Evolutionary conservation across 1,140 invertebrate species (phyloP), one percentile per base, ranked within the genome.

Genomic region (Rhagoletis pomonella): DNA sequence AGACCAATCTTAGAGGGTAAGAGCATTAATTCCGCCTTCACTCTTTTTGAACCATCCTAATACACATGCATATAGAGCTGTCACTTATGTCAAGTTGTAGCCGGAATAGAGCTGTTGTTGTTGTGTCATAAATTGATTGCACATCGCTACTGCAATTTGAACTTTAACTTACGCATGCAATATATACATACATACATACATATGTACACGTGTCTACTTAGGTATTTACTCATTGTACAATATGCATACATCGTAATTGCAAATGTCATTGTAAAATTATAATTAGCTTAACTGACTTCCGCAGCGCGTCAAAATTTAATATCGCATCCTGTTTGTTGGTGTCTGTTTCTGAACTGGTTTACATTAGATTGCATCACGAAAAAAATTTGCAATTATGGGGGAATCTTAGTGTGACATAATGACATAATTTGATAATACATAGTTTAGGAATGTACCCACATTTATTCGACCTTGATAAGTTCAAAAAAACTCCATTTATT

Each of bases 211-310:
- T 44, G 39, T 29, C 29, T 29, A 29, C 29, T 29, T 29, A 29
- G 29, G 29, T 29, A 29, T 29, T 29, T 29, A 29, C 29, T 29
- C 29, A 29, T 29, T 29, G n/a, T 50, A 84, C 77, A 47, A 47
- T 17, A 10, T 50, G 7, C 85, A 86, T 17, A 9, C 12, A 64
- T 29, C 47, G 47, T 81, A 81, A 81, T 81, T 55, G 73, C 44
- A 81, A 81, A 81, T 81, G 19, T 14, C 73, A 81, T 55, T 55
- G 73, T 81, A 47, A 81, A 55, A 81, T 81, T 58, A 81, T 81
- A 81, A 81, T 81, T 81, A 86, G 84, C 84, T 86, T 86, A 62
- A 60, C 12, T 19, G 55, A 86, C 84, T 86, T 59, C 84, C 84
- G 84, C 58, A 42, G 19, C 58, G 29, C 59, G 55, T 62, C 14